Conservation (phyloP, 53 echinoderm and acorn worm species). For the Antedon mediterranea region DNA sequence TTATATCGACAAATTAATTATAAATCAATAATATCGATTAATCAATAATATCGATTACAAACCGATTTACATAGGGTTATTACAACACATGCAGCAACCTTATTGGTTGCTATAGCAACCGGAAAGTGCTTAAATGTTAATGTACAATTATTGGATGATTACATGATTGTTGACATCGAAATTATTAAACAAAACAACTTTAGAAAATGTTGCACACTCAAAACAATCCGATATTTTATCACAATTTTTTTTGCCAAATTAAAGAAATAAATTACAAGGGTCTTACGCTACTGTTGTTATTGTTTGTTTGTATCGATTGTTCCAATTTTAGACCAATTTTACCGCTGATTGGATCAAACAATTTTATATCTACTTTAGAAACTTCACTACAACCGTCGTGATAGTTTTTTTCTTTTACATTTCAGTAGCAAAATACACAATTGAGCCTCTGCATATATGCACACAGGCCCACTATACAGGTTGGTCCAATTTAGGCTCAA, state of each 20-base stretch:
- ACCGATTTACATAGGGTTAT: not conserved
- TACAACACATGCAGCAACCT: not conserved
- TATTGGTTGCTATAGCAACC: not conserved
- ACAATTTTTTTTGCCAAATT: not conserved
- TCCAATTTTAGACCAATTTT: not conserved
- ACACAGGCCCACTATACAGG: not conserved
- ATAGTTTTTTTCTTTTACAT: not conserved
- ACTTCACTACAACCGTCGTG: not conserved
- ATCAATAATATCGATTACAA: not conserved
- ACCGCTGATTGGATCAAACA: not conserved
- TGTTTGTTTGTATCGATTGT: not conserved
- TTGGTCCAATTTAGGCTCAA: not conserved
- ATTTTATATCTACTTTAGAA: not conserved
- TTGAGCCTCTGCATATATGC: not conserved
- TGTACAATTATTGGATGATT: not conserved
- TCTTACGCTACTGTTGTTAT: not conserved
- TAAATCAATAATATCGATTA: no score
- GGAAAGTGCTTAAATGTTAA: not conserved
- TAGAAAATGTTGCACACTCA: not conserved
- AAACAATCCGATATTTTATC: not conserved
- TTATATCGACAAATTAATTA: no score
- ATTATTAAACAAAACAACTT: not conserved
- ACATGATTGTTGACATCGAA: not conserved
- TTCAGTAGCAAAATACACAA: not conserved
- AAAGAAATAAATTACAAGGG: not conserved